A percentile compares a stretch with the other conserved stretches of the same genome.
These are phyloP conservation scores for Tribolium madens DNA, from an alignment of 1,140 invertebrate species.

Conservation along the genomic window DNA sequence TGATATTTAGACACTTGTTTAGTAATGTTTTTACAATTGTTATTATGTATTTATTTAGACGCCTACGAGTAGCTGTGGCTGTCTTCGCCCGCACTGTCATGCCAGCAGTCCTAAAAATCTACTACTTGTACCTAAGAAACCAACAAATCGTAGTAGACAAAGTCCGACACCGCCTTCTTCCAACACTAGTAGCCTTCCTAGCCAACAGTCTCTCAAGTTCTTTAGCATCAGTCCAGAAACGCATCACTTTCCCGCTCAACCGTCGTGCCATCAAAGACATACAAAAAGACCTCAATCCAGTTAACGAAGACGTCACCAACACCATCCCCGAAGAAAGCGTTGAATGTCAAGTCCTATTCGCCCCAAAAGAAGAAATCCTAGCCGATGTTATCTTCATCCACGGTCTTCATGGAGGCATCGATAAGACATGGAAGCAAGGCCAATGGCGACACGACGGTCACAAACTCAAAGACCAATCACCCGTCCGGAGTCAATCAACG, in stretches of 20 bases:
- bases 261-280: slow-evolving; percentile 48
- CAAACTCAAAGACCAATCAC: slow-evolving; percentile 63
- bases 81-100: slow-evolving; percentile 54
- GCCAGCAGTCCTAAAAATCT: slow-evolving; percentile 58
- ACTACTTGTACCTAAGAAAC: slow-evolving; percentile 58
- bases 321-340: slow-evolving; percentile 60
- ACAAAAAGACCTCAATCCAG: background rate
- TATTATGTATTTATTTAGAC: slow-evolving; percentile 61
- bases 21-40: no score
- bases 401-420: slow-evolving; percentile 70
- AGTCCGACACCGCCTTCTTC: slow-evolving; percentile 64
- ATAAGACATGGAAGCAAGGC: slow-evolving; percentile 72
- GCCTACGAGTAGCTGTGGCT: slow-evolving; percentile 57
- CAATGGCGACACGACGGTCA: slow-evolving; percentile 66
- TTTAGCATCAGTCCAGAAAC: slow-evolving; percentile 67
- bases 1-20: no score
- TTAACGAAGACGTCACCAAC: slow-evolving; percentile 26
- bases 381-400: slow-evolving; percentile 73
- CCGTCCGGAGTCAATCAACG: slow-evolving; percentile 51
- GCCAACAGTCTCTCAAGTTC: slow-evolving; percentile 68
- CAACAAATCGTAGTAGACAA: slow-evolving; percentile 61
- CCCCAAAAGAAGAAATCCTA: slow-evolving; percentile 64
- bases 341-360: slow-evolving; percentile 64
- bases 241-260: slow-evolving; percentile 52
- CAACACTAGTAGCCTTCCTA: slow-evolving; percentile 67